Conservation (phyloP, 1,140 invertebrate genomes). For the Drosophila kohkoa region DNA sequence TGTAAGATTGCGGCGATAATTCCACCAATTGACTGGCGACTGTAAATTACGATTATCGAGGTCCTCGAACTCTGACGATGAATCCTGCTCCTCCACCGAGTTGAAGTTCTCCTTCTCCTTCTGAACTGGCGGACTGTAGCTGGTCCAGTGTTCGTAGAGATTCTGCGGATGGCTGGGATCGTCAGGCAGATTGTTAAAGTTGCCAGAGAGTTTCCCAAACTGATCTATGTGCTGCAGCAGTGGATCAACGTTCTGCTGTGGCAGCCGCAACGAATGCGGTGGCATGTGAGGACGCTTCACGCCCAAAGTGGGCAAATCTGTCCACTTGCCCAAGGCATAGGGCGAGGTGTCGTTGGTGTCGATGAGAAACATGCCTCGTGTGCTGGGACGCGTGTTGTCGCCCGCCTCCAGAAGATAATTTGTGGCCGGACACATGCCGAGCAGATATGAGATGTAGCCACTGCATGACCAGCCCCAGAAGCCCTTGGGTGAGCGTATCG, state of each 20-base stretch:
- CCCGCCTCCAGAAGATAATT: slow-evolving; percentile 79
- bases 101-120: slow-evolving; percentile 48
- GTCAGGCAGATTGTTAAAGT: slow-evolving; percentile 72
- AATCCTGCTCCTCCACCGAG: slow-evolving; percentile 71
- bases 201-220: slow-evolving; percentile 75
- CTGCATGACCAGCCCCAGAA: slow-evolving; percentile 89
- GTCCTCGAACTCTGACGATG: slow-evolving; percentile 42
- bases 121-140: slow-evolving; percentile 60
- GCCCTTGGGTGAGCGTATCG: slow-evolving; percentile 88
- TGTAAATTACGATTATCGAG: slow-evolving; percentile 37
- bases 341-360: slow-evolving; percentile 77
- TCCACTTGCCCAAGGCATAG: slow-evolving; percentile 82
- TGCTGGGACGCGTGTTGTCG: slow-evolving; percentile 67
- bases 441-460: slow-evolving; percentile 86
- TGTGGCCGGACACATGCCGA: slow-evolving; percentile 86
- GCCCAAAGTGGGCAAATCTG: slow-evolving; percentile 70
- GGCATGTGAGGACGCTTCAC: slow-evolving; percentile 41
- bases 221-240: slow-evolving; percentile 75
- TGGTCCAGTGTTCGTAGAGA: slow-evolving; percentile 78
- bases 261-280: slow-evolving; percentile 14
- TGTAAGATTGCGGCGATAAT: slow-evolving; percentile 74
- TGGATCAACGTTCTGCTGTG: slow-evolving; percentile 62
- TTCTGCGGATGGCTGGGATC: slow-evolving; percentile 34
- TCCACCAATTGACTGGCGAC: slow-evolving; percentile 56
- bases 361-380: slow-evolving; percentile 78